Evolutionary conservation across 1,140 invertebrate species (phyloP).

Genomic region (Bursaphelenchus mucronatus): DNA sequence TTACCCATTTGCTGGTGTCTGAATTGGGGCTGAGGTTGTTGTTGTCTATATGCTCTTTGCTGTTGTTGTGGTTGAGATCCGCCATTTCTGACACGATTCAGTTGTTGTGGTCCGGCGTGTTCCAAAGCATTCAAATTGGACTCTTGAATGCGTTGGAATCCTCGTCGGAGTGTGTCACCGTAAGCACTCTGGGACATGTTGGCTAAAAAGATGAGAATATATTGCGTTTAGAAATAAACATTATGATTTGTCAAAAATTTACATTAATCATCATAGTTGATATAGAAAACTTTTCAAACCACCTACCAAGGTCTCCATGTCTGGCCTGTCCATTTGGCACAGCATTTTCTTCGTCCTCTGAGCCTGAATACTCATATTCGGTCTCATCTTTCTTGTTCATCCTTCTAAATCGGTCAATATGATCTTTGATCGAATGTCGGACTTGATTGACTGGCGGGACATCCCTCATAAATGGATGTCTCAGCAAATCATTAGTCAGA

Average conservation of each 20-base stretch:
- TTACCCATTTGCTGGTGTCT: background rate
- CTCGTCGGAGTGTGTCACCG: constrained; percentile 82
- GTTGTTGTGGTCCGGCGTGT: constrained; percentile 67
- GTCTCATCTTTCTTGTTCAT: constrained; percentile 50
- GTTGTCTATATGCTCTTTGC: constrained; percentile 5
- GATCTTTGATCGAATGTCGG: constrained; percentile 94
- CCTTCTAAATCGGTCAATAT: constrained; percentile 76
- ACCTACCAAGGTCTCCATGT: constrained; percentile 3
- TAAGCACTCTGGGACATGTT: constrained; percentile 82
- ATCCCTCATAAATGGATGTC: constrained; percentile 94
- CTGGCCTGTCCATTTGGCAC: constrained; percentile 51
- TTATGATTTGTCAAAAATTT: too few relatives aligned
- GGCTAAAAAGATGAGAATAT: constrained; percentile 51
- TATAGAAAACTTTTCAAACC: background rate
- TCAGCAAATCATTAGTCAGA: constrained; percentile 93
- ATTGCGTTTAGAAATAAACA: constrained; percentile 50
- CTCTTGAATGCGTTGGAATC: constrained; percentile 91
- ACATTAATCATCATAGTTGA: too few relatives aligned
- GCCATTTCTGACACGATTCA: constrained; percentile 44
- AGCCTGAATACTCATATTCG: constrained; percentile 51
- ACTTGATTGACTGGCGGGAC: constrained; percentile 96
- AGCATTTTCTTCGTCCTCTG: constrained; percentile 62
- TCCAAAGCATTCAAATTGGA: constrained; percentile 64
- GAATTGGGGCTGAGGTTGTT: constrained; percentile 21
- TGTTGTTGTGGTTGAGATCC: background rate